Conservation (phyloP, 2,113 vertebrate species). For the Anthoscopus minutus region DNA sequence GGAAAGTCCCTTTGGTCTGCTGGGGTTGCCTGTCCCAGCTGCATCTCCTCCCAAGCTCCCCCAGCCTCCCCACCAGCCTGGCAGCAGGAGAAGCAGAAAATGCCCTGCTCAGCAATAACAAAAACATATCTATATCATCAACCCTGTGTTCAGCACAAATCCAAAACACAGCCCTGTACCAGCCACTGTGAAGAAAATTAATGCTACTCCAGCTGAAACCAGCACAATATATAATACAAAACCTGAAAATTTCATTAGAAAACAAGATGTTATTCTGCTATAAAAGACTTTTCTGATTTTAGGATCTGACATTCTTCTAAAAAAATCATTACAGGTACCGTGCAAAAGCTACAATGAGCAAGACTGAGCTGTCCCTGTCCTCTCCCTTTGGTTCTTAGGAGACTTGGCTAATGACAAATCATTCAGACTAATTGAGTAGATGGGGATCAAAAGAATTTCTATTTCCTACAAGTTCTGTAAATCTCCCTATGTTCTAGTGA, state of each 20-base stretch:
- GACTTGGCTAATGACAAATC: background rate
- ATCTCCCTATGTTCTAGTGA: background rate
- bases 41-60: background rate
- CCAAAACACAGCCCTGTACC: background rate
- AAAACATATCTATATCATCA: background rate
- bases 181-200: background rate
- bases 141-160: background rate
- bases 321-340: background rate
- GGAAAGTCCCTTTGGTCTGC: background rate
- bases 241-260: background rate
- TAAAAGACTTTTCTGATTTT: background rate
- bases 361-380: background rate
- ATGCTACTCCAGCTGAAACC: background rate
- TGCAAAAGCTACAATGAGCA: background rate
- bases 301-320: background rate
- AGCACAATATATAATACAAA: background rate
- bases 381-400: background rate
- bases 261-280: background rate
- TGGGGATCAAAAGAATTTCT: background rate
- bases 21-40: rapidly evolving
- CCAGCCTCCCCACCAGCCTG: background rate
- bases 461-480: background rate
- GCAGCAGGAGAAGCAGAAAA: background rate
- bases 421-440: background rate
- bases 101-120: background rate